phyloP scores from a whole-genome alignment of 1,140 invertebrate genomes.

The Aphelinus atriplicis region DNA sequence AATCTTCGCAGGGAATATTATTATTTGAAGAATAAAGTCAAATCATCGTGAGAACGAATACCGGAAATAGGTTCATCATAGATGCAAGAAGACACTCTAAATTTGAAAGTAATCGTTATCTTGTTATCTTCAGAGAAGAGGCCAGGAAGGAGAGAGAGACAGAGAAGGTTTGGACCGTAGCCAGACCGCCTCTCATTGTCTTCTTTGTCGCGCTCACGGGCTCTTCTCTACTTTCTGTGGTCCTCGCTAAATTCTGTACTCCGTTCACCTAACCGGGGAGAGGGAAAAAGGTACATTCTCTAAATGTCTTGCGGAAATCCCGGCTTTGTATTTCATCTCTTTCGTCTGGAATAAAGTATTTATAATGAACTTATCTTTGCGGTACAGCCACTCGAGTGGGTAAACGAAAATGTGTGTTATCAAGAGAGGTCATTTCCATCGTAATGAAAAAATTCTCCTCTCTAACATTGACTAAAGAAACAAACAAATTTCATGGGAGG shows the following conservation, averaged over 20 bases:
- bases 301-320: slow-evolving; percentile 18
- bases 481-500: too few species aligned
- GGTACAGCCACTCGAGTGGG: slow-evolving; percentile 1
- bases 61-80: slow-evolving; percentile 24
- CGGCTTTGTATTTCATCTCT: slow-evolving; percentile 15
- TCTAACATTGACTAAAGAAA: too few species aligned
- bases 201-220: slow-evolving; percentile 8
- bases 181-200: slow-evolving; percentile 29
- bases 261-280: background rate
- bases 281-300: slow-evolving; percentile 20
- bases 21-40: background rate
- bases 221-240: slow-evolving; percentile 9
- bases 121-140: slow-evolving; percentile 42
- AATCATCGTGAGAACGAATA: background rate
- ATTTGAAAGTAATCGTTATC: slow-evolving; percentile 51
- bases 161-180: slow-evolving; percentile 20
- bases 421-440: background rate
- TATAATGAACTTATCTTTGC: slow-evolving; percentile 2
- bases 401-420: slow-evolving; percentile 18
- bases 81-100: slow-evolving; percentile 40
- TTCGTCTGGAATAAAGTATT: slow-evolving; percentile 20
- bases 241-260: slow-evolving; percentile 34
- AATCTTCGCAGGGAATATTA: background rate
- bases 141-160: background rate
- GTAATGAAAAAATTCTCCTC: background rate